A percentile compares a stretch with the other conserved stretches of the same genome.
phyloP scores from a whole-genome alignment of 1,140 invertebrate genomes.

The Magallana gigas region DNA sequence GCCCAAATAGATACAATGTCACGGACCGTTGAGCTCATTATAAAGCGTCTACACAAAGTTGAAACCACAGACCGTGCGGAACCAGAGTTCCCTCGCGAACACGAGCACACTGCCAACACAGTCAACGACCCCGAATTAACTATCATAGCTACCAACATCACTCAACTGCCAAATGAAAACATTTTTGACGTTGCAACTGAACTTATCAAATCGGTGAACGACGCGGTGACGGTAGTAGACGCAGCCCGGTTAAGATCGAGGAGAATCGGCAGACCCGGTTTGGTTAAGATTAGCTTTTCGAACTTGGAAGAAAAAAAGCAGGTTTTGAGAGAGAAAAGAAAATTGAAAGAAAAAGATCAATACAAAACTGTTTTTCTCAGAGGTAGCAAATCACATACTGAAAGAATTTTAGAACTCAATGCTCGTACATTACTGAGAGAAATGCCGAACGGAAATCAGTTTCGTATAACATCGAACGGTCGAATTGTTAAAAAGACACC shows the following conservation, averaged over 20 bases:
- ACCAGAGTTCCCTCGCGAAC: not conserved
- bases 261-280: not conserved
- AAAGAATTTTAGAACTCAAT: too few relatives aligned
- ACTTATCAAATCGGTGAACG: not conserved
- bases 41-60: not conserved
- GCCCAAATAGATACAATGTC: slow-evolving; percentile 8
- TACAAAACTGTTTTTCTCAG: too few relatives aligned
- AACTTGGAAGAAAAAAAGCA: not conserved
- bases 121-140: not conserved
- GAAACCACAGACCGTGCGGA: not conserved
- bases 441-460: too few relatives aligned
- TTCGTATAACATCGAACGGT: too few relatives aligned
- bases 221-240: not conserved
- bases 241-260: not conserved
- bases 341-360: too few relatives aligned
- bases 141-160: slow-evolving; percentile 25
- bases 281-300: not conserved
- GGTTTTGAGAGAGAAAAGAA: not conserved
- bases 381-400: too few relatives aligned
- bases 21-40: not conserved
- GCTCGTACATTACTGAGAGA: too few relatives aligned
- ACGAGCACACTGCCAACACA: not conserved
- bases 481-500: too few relatives aligned
- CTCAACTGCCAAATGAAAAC: not conserved
- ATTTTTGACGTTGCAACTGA: not conserved